Conservation (phyloP, 2,797 vertebrate genomes). For the Lepus townsendii region DNA sequence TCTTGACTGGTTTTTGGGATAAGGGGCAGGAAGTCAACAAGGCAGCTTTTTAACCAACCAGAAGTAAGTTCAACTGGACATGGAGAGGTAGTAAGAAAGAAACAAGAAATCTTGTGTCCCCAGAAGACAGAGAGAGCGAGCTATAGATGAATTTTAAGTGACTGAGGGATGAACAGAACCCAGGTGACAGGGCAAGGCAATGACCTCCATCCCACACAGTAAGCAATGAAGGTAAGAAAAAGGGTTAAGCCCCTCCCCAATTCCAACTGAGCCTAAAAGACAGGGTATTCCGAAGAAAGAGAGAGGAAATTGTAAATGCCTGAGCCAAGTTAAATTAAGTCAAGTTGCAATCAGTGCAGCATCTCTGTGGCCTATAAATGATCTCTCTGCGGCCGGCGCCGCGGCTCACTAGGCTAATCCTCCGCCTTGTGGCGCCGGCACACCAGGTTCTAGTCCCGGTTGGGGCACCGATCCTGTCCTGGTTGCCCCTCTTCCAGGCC, state of each 20-base stretch:
- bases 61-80: background rate
- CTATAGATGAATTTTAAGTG: background rate
- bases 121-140: background rate
- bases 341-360: constrained; percentile 51
- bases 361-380: constrained; percentile 42
- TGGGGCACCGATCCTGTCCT: too few species aligned
- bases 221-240: background rate
- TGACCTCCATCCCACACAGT: background rate
- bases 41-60: background rate
- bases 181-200: background rate
- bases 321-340: constrained; percentile 58
- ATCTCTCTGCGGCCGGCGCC: background rate
- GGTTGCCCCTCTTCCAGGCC: too few species aligned
- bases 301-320: constrained; percentile 4
- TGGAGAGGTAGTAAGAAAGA: background rate
- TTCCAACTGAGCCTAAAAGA: constrained; percentile 7
- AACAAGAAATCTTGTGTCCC: background rate
- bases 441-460: too few species aligned
- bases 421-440: too few species aligned
- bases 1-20: background rate
- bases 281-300: background rate
- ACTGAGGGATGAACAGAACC: background rate
- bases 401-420: too few species aligned
- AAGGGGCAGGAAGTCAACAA: background rate
- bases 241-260: background rate